Evolutionary conservation across 2,113 vertebrate species (phyloP).

Genomic region (Trogon melanurus): DNA sequence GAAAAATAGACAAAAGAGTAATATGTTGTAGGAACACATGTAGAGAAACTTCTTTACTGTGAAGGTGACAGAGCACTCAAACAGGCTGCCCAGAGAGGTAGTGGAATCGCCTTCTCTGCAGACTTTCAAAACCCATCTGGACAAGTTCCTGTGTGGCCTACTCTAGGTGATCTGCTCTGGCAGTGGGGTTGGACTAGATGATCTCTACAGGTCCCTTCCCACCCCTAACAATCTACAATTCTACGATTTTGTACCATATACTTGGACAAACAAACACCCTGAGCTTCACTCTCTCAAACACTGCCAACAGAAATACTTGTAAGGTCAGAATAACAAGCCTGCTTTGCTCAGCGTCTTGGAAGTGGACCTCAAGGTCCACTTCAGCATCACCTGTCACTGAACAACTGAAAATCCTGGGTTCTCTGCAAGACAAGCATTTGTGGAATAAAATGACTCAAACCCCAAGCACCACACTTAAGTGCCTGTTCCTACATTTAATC

Average conservation of each 20-base stretch:
- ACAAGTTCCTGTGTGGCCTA: too few species aligned
- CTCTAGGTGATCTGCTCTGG: too few species aligned
- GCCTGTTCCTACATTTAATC: not conserved
- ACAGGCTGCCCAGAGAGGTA: too few species aligned
- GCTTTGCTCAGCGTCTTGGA: not conserved
- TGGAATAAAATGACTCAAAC: not conserved
- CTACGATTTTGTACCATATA: not conserved
- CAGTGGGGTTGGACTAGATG: too few species aligned
- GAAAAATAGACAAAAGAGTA: not conserved
- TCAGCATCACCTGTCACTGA: not conserved
- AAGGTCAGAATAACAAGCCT: not conserved
- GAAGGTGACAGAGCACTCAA: too few species aligned
- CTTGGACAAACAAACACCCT: accelerated
- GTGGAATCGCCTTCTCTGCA: too few species aligned
- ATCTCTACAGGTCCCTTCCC: too few species aligned
- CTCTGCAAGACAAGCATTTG: not conserved
- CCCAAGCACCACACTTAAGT: not conserved
- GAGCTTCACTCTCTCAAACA: not conserved
- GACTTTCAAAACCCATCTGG: too few species aligned
- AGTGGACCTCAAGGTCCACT: not conserved
- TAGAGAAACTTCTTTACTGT: not conserved
- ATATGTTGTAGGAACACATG: not conserved
- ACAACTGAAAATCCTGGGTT: not conserved
- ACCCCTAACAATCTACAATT: too few species aligned
- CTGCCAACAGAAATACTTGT: not conserved